A percentile compares a stretch with the other conserved stretches of the same genome.
Evolutionary conservation across 23 tunicate species (phyloP).

Genomic region (Diplosoma virens): DNA sequence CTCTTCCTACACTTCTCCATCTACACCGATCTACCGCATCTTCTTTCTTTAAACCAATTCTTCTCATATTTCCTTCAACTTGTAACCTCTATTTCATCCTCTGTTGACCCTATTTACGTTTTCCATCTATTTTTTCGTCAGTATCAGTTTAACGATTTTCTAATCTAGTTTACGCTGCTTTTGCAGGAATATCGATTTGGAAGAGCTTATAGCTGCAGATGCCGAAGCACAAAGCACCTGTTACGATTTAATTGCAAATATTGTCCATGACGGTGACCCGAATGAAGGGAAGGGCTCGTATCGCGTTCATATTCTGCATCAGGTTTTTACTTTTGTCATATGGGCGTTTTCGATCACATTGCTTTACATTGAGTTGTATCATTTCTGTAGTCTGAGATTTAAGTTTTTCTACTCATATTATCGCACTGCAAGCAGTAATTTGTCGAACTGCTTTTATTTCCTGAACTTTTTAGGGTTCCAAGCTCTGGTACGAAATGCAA

Average conservation of each 20-base stretch:
- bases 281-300: slow-evolving; percentile 90
- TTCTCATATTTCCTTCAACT: not conserved
- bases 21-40: not conserved
- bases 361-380: no score
- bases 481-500: slow-evolving; percentile 93
- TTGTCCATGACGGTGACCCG: slow-evolving; percentile 98
- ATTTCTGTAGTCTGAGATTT: no score
- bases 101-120: not conserved
- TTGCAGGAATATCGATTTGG: slow-evolving; percentile 66
- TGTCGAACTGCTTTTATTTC: no score
- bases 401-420: no score
- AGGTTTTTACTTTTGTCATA: slow-evolving; percentile 31
- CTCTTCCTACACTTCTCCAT: not conserved
- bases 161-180: no score
- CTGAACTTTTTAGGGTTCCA: slow-evolving; percentile 57
- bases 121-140: no score
- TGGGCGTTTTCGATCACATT: no score
- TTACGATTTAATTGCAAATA: slow-evolving; percentile 88
- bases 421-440: no score
- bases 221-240: slow-evolving; percentile 70
- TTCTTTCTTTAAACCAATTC: not conserved
- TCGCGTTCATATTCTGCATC: slow-evolving; percentile 78
- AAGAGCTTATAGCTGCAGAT: slow-evolving; percentile 74
- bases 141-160: no score
- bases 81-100: not conserved